A percentile compares a stretch with the other conserved stretches of the same genome.
These are phyloP conservation scores for Coleophora deauratella DNA, from an alignment of 2,888 invertebrate genomes.

Conservation along the genomic window DNA sequence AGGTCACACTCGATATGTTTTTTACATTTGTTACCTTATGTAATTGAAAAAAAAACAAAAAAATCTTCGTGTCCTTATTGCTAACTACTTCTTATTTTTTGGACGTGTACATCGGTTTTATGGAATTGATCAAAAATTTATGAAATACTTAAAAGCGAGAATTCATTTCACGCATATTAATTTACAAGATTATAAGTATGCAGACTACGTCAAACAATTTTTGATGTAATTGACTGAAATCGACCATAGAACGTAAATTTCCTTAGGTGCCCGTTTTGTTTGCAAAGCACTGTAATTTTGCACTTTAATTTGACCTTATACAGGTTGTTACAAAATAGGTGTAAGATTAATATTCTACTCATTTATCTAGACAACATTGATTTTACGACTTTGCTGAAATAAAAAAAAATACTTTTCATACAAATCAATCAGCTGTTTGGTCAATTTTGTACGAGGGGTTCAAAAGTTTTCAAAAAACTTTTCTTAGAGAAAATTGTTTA, in stretches of 20 bases:
- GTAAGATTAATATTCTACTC: too few relatives aligned
- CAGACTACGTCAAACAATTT: constrained; percentile 2
- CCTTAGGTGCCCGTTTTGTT: not conserved
- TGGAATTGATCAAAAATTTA: not conserved
- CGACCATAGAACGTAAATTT: not conserved
- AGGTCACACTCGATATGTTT: not conserved
- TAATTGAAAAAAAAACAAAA: not conserved
- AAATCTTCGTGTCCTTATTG: not conserved
- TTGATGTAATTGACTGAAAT: too few relatives aligned
- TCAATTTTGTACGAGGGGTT: too few relatives aligned
- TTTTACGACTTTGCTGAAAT: too few relatives aligned
- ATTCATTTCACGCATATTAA: constrained; percentile 14
- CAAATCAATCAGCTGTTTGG: too few relatives aligned
- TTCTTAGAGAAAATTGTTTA: too few relatives aligned
- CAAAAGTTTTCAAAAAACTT: too few relatives aligned
- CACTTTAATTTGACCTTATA: too few relatives aligned
- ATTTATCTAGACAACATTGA: too few relatives aligned
- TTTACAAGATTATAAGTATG: constrained; percentile 2
- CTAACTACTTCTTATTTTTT: not conserved
- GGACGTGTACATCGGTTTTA: not conserved
- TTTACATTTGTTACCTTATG: not conserved
- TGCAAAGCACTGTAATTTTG: too few relatives aligned
- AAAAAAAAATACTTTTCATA: too few relatives aligned
- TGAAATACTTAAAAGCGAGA: not conserved
- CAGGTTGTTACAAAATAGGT: too few relatives aligned